A percentile compares a stretch with the other conserved stretches of the same genome.
phyloP scores from a whole-genome alignment of 2,797 vertebrate genomes.

The Netta rufina region DNA sequence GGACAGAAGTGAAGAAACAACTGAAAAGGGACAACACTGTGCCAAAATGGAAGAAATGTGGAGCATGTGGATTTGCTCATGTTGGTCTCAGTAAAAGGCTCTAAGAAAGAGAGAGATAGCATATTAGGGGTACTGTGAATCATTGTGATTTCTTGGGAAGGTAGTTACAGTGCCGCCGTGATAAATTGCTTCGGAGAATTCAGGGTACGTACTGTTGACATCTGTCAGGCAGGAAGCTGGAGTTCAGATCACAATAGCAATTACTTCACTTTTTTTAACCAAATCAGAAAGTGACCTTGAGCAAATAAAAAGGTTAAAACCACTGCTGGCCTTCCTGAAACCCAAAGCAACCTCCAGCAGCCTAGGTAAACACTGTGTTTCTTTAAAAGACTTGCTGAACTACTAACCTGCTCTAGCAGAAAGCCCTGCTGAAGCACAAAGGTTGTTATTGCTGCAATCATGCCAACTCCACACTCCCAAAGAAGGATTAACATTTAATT shows the following conservation, averaged over 20 bases:
- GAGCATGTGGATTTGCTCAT: not conserved
- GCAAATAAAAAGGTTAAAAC: not conserved
- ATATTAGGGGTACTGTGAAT: not conserved
- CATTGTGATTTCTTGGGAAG: not conserved
- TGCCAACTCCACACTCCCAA: not conserved
- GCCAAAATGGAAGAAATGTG: not conserved
- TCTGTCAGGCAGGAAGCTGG: not conserved
- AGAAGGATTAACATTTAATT: not conserved
- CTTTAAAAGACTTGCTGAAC: not conserved
- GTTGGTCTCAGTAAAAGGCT: not conserved
- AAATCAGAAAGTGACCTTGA: not conserved
- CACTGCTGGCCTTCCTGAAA: not conserved
- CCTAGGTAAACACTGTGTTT: not conserved
- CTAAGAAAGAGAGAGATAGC: not conserved
- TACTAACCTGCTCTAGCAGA: not conserved
- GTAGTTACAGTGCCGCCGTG: not conserved
- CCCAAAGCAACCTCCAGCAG: not conserved
- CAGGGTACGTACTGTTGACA: not conserved
- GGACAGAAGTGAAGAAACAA: not conserved
- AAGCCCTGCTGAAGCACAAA: not conserved
- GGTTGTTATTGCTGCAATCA: not conserved
- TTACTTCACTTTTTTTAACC: not conserved
- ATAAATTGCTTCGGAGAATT: constrained; percentile 1
- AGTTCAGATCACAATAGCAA: not conserved
- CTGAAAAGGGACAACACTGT: not conserved